Evolutionary conservation across 2,113 vertebrate species (phyloP).

Genomic region (Macaca fascicularis): T2T-MFA8v1.1 NC_088389.1:90625501-90626000

Average conservation of each 20-base stretch:
- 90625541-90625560: not conserved
- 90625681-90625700: not conserved
- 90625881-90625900: not conserved
- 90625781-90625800: not conserved
- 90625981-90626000: not conserved
- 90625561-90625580: not conserved
- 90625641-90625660: not conserved
- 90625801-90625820: conserved; percentile 25
- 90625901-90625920: not conserved
- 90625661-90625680: not conserved
- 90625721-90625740: not conserved
- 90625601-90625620: not conserved
- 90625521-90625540: not conserved
- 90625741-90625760: not conserved
- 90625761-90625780: not conserved
- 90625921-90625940: not conserved
- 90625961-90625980: not conserved
- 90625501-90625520: not conserved
- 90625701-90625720: not conserved
- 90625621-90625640: not conserved
- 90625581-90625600: not conserved
- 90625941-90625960: not conserved
- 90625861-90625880: not conserved
- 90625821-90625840: not conserved
- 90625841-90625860: not conserved